Evolutionary conservation across 2,797 vertebrate genomes (phyloP).

Genomic region (Poeciliopsis paucimaculata): DNA sequence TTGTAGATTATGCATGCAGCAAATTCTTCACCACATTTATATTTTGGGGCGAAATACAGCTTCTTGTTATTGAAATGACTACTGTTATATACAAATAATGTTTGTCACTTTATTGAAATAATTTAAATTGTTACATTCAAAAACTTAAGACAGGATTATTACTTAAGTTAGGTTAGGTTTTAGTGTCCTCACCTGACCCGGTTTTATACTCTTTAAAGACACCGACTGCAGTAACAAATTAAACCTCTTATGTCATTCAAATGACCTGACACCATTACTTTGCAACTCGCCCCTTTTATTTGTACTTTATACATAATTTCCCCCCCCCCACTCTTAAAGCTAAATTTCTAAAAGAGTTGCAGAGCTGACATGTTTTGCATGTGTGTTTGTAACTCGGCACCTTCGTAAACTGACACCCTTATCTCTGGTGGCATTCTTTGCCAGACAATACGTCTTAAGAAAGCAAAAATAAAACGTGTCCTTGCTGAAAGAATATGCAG

Average conservation of each 20-base stretch:
- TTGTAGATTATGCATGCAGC: background rate
- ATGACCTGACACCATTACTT: conserved; percentile 8
- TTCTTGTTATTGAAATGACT: background rate
- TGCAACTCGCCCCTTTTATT: conserved; percentile 16
- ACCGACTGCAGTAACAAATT: conserved; percentile 25
- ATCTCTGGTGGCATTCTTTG: conserved; percentile 4
- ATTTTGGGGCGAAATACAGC: background rate
- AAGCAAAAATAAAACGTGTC: conserved; percentile 40
- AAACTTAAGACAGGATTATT: background rate
- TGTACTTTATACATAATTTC: conserved; percentile 1
- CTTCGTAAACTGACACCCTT: conserved; percentile 12
- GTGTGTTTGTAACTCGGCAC: conserved; percentile 9
- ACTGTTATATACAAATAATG: background rate
- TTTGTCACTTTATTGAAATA: background rate
- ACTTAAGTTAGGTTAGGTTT: conserved; percentile 10
- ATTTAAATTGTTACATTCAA: background rate
- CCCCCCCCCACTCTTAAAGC: background rate
- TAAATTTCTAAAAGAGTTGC: conserved; percentile 8
- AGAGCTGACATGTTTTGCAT: conserved; percentile 12
- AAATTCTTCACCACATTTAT: background rate
- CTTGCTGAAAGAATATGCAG: conserved; percentile 33
- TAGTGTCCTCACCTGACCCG: conserved; percentile 45
- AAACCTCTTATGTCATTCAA: conserved; percentile 16
- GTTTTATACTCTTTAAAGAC: conserved; percentile 22
- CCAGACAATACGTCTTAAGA: conserved; percentile 5